Evolutionary conservation across 2,113 vertebrate genomes (phyloP).

Genomic region (Tyrannus savana): DNA sequence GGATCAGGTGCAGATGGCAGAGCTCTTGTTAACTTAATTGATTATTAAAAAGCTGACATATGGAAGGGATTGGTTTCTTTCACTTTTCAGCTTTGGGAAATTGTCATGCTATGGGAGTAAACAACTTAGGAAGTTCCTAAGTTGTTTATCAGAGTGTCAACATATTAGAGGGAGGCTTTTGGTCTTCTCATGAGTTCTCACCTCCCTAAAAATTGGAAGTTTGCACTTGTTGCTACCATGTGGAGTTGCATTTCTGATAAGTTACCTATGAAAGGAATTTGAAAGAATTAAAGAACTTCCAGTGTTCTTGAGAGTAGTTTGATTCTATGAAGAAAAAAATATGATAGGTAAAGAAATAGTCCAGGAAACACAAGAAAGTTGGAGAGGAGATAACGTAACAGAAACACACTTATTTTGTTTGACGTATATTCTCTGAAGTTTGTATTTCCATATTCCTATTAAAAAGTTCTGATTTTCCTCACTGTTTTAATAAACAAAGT

Average conservation of each 20-base stretch:
- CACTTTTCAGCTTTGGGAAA: constrained; percentile 2
- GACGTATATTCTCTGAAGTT: background rate
- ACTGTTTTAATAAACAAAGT: background rate
- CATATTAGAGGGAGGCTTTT: background rate
- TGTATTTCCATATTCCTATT: background rate
- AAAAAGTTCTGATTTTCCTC: background rate
- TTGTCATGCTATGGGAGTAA: background rate
- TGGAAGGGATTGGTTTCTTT: constrained; percentile 22
- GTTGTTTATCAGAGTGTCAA: background rate
- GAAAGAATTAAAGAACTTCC: background rate
- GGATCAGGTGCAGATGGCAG: constrained; percentile 37
- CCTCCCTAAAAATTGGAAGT: background rate
- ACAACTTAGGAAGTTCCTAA: background rate
- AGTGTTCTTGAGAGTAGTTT: background rate
- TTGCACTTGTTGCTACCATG: background rate
- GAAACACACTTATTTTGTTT: background rate
- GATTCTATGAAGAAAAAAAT: background rate
- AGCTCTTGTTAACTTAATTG: constrained; percentile 30
- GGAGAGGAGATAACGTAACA: background rate
- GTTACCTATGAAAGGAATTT: background rate
- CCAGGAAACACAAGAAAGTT: background rate
- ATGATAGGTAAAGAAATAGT: background rate
- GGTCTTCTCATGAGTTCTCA: background rate
- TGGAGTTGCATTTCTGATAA: background rate
- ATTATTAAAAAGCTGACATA: constrained; percentile 51